Evolutionary conservation across 2,888 invertebrate species (phyloP).

Genomic region (Synergus itoensis): DNA sequence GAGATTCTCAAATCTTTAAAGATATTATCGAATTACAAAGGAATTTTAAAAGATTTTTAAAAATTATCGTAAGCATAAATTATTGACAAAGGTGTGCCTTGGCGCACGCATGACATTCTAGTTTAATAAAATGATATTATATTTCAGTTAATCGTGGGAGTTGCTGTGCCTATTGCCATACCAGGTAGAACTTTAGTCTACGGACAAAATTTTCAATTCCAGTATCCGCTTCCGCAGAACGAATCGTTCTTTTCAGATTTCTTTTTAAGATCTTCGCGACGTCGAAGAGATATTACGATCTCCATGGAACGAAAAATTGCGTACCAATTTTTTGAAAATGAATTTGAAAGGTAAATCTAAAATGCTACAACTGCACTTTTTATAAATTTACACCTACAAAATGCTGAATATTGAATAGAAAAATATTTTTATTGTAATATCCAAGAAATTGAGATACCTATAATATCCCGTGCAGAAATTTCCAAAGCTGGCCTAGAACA

Average conservation of each 20-base stretch:
- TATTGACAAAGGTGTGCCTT: too few relatives aligned
- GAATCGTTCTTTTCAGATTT: constrained; percentile 79
- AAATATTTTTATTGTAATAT: background rate
- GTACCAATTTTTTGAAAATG: constrained; percentile 76
- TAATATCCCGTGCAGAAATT: too few relatives aligned
- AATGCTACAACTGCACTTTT: background rate
- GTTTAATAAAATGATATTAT: background rate
- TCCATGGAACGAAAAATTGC: constrained; percentile 63
- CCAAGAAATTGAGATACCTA: too few relatives aligned
- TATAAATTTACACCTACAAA: background rate
- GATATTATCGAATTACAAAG: too few relatives aligned
- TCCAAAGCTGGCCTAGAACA: constrained; percentile 45
- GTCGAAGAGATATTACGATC: constrained; percentile 59
- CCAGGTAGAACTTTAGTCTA: constrained; percentile 80
- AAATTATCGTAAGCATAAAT: too few relatives aligned
- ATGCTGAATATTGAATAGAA: background rate
- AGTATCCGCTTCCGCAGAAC: constrained; percentile 81
- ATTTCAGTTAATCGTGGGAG: constrained; percentile 81
- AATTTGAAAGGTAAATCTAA: constrained; percentile 72
- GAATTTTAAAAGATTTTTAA: too few relatives aligned
- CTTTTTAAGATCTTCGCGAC: constrained; percentile 74
- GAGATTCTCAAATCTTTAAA: too few relatives aligned
- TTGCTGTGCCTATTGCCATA: constrained; percentile 81
- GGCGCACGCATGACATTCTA: too few relatives aligned
- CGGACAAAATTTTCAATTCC: constrained; percentile 84